phyloP scores from a whole-genome alignment of 2,888 invertebrate species.

The Pandemis cinnamomeana region DNA sequence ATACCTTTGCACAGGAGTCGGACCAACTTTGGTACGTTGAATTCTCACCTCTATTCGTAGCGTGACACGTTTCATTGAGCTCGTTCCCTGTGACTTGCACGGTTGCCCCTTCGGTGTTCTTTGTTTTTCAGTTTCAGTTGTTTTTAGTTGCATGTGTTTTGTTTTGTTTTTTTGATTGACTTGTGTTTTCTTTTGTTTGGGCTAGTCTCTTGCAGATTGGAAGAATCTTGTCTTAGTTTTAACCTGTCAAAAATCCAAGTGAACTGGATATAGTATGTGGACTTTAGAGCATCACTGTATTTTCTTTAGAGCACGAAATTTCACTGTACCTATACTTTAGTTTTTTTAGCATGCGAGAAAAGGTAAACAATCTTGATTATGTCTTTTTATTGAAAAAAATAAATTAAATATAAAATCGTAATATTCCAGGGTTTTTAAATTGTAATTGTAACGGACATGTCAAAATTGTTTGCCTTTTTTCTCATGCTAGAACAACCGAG shows the following conservation, averaged over 20 bases:
- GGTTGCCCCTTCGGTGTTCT: constrained; percentile 31
- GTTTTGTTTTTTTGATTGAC: constrained; percentile 1
- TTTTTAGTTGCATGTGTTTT: constrained; percentile 41
- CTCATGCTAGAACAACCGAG: too few species aligned
- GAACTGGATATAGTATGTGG: neutral
- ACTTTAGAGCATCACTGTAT: too few species aligned
- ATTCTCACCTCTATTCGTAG: constrained; percentile 25
- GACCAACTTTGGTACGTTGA: constrained; percentile 37
- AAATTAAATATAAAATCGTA: too few species aligned
- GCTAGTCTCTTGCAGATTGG: constrained; percentile 41
- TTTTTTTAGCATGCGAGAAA: too few species aligned
- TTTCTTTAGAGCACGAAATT: too few species aligned
- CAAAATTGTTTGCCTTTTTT: too few species aligned
- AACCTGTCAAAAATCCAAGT: neutral
- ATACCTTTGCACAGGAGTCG: constrained; percentile 39
- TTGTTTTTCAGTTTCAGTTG: constrained; percentile 34
- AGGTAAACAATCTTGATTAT: too few species aligned
- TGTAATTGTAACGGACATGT: too few species aligned
- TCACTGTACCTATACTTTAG: too few species aligned
- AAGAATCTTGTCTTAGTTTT: constrained; percentile 39
- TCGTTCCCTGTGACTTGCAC: constrained; percentile 16
- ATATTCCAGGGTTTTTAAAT: too few species aligned
- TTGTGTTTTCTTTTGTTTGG: constrained; percentile 29
- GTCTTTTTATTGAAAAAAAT: too few species aligned
- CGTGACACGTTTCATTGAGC: constrained; percentile 21